phyloP scores from a whole-genome alignment of 37 sponge, comb jelly and placozoan species.

The Ephydatia muelleri region DNA sequence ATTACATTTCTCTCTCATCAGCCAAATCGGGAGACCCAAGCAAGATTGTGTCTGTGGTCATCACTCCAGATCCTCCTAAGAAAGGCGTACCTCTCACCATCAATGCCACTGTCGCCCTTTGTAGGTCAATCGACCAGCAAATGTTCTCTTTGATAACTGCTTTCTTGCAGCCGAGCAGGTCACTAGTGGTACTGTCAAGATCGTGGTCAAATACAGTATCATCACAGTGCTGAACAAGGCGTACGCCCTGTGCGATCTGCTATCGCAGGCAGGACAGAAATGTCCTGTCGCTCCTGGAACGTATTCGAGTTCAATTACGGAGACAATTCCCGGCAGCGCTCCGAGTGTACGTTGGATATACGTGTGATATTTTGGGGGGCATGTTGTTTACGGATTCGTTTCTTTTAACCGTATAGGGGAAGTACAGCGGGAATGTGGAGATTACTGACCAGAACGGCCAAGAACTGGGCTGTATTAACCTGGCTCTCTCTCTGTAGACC shows the following conservation, averaged over 20 bases:
- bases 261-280: not conserved
- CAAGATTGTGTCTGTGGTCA: slow-evolving; percentile 22
- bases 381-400: too few species aligned
- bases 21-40: slow-evolving; percentile 33
- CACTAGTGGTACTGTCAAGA: slow-evolving; percentile 21
- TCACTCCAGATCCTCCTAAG: slow-evolving; percentile 66
- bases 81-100: slow-evolving; percentile 48
- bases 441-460: slow-evolving; percentile 50
- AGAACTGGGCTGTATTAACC: slow-evolving; percentile 53
- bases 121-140: too few species aligned
- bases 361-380: not conserved
- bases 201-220: slow-evolving; percentile 21
- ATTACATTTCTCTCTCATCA: not conserved
- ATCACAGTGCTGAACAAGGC: slow-evolving; percentile 4
- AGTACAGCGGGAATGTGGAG: slow-evolving; percentile 35
- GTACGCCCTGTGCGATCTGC: slow-evolving; percentile 21
- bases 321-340: not conserved
- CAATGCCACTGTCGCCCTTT: slow-evolving; percentile 1
- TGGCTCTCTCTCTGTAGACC: not conserved
- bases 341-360: not conserved
- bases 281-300: slow-evolving; percentile 24
- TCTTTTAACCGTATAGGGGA: slow-evolving; percentile 23
- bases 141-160: not conserved
- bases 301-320: not conserved
- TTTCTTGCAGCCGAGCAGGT: slow-evolving; percentile 37